These are phyloP conservation scores for Gavia stellata DNA, from an alignment of 2,113 vertebrate genomes.

Conservation along the genomic window DNA sequence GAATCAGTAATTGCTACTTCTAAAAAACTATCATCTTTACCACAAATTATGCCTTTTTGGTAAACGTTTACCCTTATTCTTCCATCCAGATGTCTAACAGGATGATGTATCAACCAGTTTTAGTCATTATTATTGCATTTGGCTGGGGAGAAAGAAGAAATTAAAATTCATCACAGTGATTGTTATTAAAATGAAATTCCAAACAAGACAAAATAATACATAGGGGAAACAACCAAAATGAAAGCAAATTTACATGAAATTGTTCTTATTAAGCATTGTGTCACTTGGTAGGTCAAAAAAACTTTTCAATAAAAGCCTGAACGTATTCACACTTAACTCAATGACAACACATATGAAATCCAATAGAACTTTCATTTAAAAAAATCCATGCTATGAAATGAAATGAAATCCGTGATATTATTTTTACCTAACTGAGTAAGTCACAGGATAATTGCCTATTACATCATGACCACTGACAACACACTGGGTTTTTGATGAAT, in stretches of 20 bases:
- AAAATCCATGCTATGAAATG: neutral
- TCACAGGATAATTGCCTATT: neutral
- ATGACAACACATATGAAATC: neutral
- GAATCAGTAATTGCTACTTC: neutral
- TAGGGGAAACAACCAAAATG: neutral
- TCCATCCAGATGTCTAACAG: neutral
- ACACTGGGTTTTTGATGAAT: neutral
- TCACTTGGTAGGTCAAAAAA: neutral
- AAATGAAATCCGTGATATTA: neutral
- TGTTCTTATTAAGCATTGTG: neutral
- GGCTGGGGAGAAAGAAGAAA: neutral
- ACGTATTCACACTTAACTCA: neutral
- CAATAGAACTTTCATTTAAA: neutral
- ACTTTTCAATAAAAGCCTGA: neutral
- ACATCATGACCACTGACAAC: neutral
- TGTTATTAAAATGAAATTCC: conserved; percentile 6
- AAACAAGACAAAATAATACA: neutral
- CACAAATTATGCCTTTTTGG: neutral
- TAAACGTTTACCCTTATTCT: neutral
- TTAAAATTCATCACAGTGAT: neutral
- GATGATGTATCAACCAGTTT: neutral
- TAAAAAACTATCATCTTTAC: neutral
- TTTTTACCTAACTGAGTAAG: neutral
- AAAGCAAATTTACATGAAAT: neutral
- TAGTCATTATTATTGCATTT: conserved; percentile 5